Evolutionary conservation across 2,888 invertebrate genomes (phyloP).

Genomic region (Pristionchus entomophagus): DNA sequence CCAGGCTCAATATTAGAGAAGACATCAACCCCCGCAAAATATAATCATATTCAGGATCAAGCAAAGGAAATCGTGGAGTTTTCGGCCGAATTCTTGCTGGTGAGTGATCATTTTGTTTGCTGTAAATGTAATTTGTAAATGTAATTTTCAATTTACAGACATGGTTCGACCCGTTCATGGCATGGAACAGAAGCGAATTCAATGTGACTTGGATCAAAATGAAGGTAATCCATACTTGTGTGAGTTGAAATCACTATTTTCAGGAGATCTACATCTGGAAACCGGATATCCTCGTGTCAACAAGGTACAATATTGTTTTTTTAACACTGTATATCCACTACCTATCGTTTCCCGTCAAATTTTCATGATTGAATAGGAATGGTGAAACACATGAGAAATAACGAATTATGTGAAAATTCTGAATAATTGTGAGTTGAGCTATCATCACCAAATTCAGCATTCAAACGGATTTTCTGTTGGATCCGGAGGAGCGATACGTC

Average conservation of each 20-base stretch:
- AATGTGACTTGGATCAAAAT: constrained; percentile 60
- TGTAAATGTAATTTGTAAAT: background rate
- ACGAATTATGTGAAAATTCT: no score
- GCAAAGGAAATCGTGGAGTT: constrained; percentile 60
- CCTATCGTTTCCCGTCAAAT: no score
- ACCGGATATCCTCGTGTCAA: constrained; percentile 54
- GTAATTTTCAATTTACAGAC: constrained; percentile 1
- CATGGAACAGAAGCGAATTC: constrained; percentile 55
- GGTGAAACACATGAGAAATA: no score
- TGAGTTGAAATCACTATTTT: constrained; percentile 52
- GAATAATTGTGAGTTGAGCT: no score
- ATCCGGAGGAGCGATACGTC: constrained; percentile 54
- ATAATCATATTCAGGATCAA: constrained; percentile 54
- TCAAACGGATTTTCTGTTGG: constrained; percentile 52
- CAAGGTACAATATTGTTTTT: background rate
- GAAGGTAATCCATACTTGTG: constrained; percentile 54
- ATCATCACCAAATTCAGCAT: constrained; percentile 51
- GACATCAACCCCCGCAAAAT: no score
- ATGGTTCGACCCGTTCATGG: constrained; percentile 59
- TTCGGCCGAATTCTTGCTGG: constrained; percentile 60
- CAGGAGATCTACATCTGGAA: constrained; percentile 57
- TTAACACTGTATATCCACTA: no score
- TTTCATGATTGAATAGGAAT: no score
- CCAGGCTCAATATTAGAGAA: background rate
- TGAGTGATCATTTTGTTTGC: background rate